Conservation (phyloP, 2,113 vertebrate species). For the Genyomyrus donnyi region DNA sequence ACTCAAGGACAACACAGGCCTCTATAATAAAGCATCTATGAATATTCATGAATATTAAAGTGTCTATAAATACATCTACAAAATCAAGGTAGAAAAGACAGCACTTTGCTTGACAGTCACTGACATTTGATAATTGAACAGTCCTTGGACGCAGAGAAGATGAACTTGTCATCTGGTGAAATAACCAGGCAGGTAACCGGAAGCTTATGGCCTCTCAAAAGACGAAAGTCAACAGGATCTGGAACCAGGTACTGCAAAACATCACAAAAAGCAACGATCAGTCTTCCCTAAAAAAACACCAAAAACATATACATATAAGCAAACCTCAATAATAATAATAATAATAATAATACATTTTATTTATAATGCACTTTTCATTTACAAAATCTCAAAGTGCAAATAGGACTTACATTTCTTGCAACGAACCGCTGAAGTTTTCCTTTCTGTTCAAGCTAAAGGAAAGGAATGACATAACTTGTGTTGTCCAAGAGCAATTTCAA, state of each 20-base stretch:
- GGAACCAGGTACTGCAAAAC: slow-evolving; percentile 68
- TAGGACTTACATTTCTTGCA: slow-evolving; percentile 75
- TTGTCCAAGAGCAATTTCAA: not conserved
- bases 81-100: not conserved
- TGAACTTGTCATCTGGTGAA: slow-evolving; percentile 73
- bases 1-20: not conserved
- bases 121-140: slow-evolving; percentile 92
- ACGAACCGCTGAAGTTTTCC: slow-evolving; percentile 81
- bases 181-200: slow-evolving; percentile 84
- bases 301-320: not conserved
- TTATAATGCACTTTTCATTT: too few species aligned
- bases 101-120: slow-evolving; percentile 33
- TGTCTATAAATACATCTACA: not conserved
- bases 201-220: slow-evolving; percentile 85
- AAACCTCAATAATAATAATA: too few species aligned
- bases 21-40: not conserved
- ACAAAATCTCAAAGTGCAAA: too few species aligned
- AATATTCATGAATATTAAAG: not conserved
- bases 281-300: not conserved
- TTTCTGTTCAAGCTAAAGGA: slow-evolving; percentile 79
- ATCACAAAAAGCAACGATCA: not conserved
- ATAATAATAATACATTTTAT: too few species aligned
- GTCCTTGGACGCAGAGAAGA: slow-evolving; percentile 89
- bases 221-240: slow-evolving; percentile 61
- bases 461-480: not conserved